Percentiles rank a stretch among this genome's conserved stretches.
phyloP scores from a whole-genome alignment of 2,797 vertebrate species.

The Lagorchestes hirsutus region DNA sequence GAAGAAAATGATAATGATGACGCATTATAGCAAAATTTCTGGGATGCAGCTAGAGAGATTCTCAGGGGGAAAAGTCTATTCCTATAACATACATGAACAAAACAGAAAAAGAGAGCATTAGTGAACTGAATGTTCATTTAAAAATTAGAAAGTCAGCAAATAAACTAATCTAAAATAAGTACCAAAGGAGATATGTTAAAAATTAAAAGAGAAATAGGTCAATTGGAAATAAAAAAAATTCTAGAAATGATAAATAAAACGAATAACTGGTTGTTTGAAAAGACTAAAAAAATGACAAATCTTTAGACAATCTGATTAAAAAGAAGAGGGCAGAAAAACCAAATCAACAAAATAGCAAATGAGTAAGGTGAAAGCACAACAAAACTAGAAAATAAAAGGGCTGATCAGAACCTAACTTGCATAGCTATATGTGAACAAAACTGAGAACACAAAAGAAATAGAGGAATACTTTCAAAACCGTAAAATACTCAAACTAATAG shows the following conservation, averaged over 20 bases:
- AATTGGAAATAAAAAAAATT: background rate
- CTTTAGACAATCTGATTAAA: background rate
- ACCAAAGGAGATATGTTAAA: background rate
- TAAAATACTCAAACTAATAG: background rate
- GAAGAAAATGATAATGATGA: background rate
- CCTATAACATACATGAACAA: background rate
- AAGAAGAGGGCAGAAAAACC: background rate
- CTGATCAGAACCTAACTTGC: background rate
- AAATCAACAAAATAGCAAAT: background rate
- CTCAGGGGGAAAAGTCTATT: background rate
- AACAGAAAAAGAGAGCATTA: background rate
- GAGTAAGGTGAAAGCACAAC: background rate
- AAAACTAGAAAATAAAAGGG: background rate
- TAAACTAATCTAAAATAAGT: background rate
- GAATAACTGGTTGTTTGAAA: background rate
- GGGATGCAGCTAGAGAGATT: background rate
- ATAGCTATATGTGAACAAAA: background rate
- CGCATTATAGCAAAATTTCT: background rate
- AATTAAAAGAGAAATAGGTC: background rate
- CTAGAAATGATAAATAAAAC: background rate
- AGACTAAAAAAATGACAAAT: background rate
- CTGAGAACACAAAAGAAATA: background rate
- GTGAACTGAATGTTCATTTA: background rate
- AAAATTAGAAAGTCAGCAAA: background rate
- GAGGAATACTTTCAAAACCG: background rate